These are phyloP conservation scores for Aphis gossypii DNA, from an alignment of 1,140 invertebrate species.

Conservation along the genomic window DNA sequence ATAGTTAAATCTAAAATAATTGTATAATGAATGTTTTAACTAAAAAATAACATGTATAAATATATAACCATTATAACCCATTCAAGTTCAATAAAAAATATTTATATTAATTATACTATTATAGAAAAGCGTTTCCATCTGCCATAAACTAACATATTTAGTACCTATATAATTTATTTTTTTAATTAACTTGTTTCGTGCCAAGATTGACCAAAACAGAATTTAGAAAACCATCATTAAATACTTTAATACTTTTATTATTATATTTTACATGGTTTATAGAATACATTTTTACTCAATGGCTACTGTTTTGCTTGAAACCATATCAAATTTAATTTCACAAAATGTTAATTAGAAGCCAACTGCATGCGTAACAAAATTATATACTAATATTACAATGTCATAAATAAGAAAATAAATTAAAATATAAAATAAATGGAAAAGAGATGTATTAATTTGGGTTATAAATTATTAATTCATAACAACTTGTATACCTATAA, in stretches of 20 bases:
- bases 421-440: slow-evolving; percentile 11
- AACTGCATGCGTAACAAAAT: neutral
- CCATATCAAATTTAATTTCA: slow-evolving; percentile 8
- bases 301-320: slow-evolving; percentile 16
- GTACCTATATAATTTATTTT: neutral
- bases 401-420: slow-evolving; percentile 24
- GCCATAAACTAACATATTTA: neutral
- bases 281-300: neutral
- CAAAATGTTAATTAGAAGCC: neutral
- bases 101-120: neutral
- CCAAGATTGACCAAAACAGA: neutral
- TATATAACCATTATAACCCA: too few relatives aligned
- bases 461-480: slow-evolving; percentile 11
- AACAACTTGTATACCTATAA: neutral
- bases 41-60: neutral
- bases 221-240: neutral
- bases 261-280: neutral
- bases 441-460: neutral
- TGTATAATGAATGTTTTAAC: neutral
- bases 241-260: neutral
- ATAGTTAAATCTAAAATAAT: neutral
- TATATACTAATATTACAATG: slow-evolving; percentile 5
- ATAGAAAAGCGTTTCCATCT: neutral
- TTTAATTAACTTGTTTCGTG: neutral
- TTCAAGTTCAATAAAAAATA: neutral